Evolutionary conservation across 2,888 invertebrate species (phyloP).

Genomic region (Troilus luridus): DNA sequence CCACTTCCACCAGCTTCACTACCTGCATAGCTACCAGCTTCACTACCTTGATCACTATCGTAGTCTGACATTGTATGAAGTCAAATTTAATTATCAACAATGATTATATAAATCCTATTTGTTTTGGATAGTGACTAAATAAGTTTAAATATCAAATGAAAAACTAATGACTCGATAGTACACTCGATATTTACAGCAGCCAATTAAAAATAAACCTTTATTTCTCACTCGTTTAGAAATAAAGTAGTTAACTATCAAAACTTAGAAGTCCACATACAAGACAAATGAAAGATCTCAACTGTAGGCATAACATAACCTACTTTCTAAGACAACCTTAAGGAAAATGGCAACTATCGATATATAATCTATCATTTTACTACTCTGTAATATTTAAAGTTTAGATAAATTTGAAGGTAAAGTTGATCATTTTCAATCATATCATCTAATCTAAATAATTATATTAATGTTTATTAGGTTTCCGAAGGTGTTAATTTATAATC

Average conservation of each 20-base stretch:
- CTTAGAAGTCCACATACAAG: not conserved
- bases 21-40: slow-evolving; percentile 65
- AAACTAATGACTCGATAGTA: not conserved
- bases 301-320: slow-evolving; percentile 15
- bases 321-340: slow-evolving; percentile 34
- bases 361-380: not conserved
- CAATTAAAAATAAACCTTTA: not conserved
- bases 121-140: not conserved
- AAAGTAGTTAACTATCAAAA: not conserved
- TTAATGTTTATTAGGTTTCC: too few species aligned
- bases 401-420: not conserved
- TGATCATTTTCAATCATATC: not conserved
- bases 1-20: slow-evolving; percentile 66
- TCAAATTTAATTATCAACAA: not conserved
- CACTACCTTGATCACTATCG: slow-evolving; percentile 66
- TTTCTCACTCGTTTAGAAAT: not conserved
- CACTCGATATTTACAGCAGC: not conserved
- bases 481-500: too few species aligned
- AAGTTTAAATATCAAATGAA: not conserved
- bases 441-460: too few species aligned
- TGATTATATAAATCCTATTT: not conserved
- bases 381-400: not conserved
- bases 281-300: not conserved
- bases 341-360: not conserved
- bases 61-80: slow-evolving; percentile 65